These are phyloP conservation scores for Neomonachus schauinslandi DNA, from an alignment of 2,113 vertebrate species.

Conservation along the genomic window DNA sequence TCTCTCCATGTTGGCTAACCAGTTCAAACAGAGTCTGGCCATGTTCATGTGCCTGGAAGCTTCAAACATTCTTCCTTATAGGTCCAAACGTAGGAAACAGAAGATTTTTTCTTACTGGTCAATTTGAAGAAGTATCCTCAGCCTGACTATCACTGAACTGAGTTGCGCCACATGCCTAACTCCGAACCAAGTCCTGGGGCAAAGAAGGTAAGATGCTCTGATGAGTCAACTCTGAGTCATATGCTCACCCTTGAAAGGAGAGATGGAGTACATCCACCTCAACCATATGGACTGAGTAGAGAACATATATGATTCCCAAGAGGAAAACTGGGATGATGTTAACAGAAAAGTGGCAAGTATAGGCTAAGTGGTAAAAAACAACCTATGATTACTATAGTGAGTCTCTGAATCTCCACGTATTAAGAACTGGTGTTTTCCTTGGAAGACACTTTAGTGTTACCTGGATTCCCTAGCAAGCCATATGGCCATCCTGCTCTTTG, in stretches of 20 bases:
- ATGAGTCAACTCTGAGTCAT: background rate
- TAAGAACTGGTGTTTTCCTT: background rate
- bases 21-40: background rate
- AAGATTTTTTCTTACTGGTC: background rate
- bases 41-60: background rate
- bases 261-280: background rate
- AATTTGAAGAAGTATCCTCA: background rate
- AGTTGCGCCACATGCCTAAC: background rate
- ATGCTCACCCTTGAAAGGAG: background rate
- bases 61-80: background rate
- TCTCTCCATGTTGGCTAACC: background rate
- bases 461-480: background rate
- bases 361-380: background rate
- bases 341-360: background rate
- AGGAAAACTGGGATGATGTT: background rate
- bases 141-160: background rate
- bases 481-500: background rate
- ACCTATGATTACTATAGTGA: background rate
- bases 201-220: background rate
- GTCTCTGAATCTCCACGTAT: background rate
- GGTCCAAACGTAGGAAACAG: background rate
- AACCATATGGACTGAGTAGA: background rate
- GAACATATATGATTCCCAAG: background rate
- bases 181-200: background rate
- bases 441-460: background rate